A percentile compares a stretch with the other conserved stretches of the same genome.
These are phyloP conservation scores for Grus americana DNA, from an alignment of 2,113 vertebrate species.

Conservation along the genomic window DNA sequence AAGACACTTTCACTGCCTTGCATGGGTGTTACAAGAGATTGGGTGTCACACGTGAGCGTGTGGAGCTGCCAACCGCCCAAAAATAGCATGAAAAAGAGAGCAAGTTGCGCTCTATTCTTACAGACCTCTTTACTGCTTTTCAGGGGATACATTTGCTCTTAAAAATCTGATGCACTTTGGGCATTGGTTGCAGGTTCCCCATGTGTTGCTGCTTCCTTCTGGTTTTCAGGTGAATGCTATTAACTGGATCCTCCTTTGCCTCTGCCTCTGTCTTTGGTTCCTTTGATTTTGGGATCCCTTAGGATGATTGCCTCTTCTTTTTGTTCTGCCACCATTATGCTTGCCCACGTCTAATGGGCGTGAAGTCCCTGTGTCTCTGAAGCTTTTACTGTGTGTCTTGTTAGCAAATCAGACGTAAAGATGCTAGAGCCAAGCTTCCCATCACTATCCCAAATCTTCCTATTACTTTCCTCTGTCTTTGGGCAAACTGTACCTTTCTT, in stretches of 20 bases:
- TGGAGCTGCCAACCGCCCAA: neutral
- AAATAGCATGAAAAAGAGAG: neutral
- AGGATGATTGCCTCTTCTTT: neutral
- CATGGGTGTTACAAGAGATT: neutral
- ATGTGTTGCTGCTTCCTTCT: neutral
- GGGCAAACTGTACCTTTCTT: neutral
- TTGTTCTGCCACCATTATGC: neutral
- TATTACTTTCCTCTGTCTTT: neutral
- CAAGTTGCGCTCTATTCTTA: neutral
- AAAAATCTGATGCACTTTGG: neutral
- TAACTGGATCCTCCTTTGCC: neutral
- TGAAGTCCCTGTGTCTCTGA: neutral
- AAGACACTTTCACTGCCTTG: neutral
- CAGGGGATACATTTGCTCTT: neutral
- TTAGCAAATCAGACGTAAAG: rapidly evolving
- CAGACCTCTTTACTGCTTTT: neutral
- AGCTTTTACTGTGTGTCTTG: neutral
- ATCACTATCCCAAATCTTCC: neutral
- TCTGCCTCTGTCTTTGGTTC: neutral
- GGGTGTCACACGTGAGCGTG: rapidly evolving
- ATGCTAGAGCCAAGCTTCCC: neutral
- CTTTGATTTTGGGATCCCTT: neutral
- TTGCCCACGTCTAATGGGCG: neutral
- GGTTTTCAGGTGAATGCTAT: neutral
- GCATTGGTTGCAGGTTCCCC: neutral